Evolutionary conservation across 2,113 vertebrate species (phyloP), one percentile per base, ranked within the genome.

Genomic region (Sinocyclocheilus grahami): DNA sequence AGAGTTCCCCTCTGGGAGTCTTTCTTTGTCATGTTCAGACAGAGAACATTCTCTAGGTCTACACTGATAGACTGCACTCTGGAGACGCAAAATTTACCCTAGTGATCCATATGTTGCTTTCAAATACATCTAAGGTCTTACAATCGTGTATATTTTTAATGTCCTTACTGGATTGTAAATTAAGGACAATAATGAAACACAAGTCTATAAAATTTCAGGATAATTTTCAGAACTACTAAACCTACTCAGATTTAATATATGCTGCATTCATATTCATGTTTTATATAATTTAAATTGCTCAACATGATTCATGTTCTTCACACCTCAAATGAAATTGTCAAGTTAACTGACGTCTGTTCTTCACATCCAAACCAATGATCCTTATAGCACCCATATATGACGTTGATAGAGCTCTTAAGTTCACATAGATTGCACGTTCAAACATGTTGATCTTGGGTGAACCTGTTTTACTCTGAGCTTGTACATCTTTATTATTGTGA

Each of bases 401-500:
- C 20, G 58, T 65, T 89, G 48, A 82, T 48, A 46, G 79, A 39
- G 24, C 3, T 7, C 55, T 67, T 63, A 83, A 76, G 71, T 51
- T 48, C 74, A 75, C 39, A 81, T 60, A 80, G 42, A 86, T 78
- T 83, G 37, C 67, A 76, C 20, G 63, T 6, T 33, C 5, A 79
- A 42, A 75, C 83, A 87, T 48, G 83, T 3, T 79, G 18, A 62
- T 75, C 80, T 60, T 81, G n/a, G 72, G 65, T 10, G 71, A 85
- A 83, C 86, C 77, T 46, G 86, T 87, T 85, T 85, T 82, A 72
- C 53, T 48, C 16, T 86, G 30, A 58, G 14, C 14, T 53, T 82
- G 76, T 37, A 51, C 60, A 51, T 82, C 63, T 82, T 13, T 69
- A 69, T 81, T 65, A 46, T 71, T 82, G 20, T 82, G 63, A 33